These are phyloP conservation scores for Phyllotreta striolata DNA, from an alignment of 2,888 invertebrate species.

Conservation along the genomic window DNA sequence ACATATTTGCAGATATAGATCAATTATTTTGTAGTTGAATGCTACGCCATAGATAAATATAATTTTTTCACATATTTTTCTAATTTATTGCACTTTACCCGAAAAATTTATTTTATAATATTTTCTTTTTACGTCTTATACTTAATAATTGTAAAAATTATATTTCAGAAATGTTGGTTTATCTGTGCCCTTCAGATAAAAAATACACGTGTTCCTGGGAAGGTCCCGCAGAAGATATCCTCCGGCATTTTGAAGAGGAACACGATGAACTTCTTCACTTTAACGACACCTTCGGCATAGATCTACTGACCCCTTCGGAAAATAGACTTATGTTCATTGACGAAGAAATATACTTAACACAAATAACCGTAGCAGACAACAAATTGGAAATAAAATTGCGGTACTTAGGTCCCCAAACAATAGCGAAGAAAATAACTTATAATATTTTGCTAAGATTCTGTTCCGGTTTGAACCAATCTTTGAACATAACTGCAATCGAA, in stretches of 20 bases:
- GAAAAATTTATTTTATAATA: neutral
- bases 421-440: slow-evolving; percentile 47
- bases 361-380: slow-evolving; percentile 40
- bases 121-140: neutral
- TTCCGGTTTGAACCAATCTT: slow-evolving; percentile 27
- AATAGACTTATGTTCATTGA: slow-evolving; percentile 48
- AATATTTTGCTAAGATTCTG: slow-evolving; percentile 39
- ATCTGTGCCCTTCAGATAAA: slow-evolving; percentile 52
- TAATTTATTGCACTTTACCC: neutral
- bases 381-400: slow-evolving; percentile 46
- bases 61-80: neutral
- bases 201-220: slow-evolving; percentile 52
- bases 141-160: neutral
- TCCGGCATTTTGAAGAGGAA: slow-evolving; percentile 51
- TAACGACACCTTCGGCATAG: slow-evolving; percentile 44
- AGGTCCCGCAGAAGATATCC: slow-evolving; percentile 50
- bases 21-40: too few species aligned
- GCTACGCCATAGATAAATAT: too few species aligned
- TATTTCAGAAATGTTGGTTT: slow-evolving; percentile 43
- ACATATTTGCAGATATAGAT: too few species aligned
- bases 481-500: slow-evolving; percentile 29
- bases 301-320: slow-evolving; percentile 46
- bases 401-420: slow-evolving; percentile 46
- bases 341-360: slow-evolving; percentile 51
- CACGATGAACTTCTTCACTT: slow-evolving; percentile 49